phyloP scores from a whole-genome alignment of 2,888 invertebrate species.

The Rotaria magnacalcarata region DNA sequence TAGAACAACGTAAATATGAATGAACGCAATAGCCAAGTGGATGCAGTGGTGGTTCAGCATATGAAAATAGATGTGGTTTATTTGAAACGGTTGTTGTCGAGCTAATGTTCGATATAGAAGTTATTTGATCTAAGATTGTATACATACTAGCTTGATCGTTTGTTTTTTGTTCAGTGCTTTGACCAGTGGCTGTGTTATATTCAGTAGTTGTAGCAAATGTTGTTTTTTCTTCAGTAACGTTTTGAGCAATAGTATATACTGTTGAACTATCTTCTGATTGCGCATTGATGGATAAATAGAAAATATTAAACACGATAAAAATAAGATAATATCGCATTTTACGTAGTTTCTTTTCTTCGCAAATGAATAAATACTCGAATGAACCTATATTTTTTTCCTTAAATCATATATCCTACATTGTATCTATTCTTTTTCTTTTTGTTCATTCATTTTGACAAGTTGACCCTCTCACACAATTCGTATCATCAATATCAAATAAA shows the following conservation, averaged over 20 bases:
- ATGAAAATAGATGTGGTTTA: neutral
- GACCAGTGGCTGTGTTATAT: too few species aligned
- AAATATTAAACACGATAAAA: neutral
- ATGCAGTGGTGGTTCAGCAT: neutral
- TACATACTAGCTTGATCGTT: too few species aligned
- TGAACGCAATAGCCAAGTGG: neutral
- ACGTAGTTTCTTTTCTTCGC: neutral
- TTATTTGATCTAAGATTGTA: too few species aligned
- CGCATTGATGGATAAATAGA: neutral
- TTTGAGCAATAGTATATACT: too few species aligned
- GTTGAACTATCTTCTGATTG: neutral
- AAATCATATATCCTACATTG: neutral
- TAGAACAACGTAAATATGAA: neutral
- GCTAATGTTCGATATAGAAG: too few species aligned
- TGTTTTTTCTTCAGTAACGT: too few species aligned
- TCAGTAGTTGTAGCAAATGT: too few species aligned
- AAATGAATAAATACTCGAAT: neutral
- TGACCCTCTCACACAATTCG: neutral
- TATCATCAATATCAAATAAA: neutral
- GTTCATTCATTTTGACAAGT: neutral
- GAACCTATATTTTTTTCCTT: neutral
- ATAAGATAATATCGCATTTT: neutral
- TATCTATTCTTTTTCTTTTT: neutral
- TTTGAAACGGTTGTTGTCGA: neutral
- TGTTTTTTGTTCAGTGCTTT: too few species aligned